Evolutionary conservation across 1,140 invertebrate species (phyloP).

Genomic region (Leptinotarsa texana): DNA sequence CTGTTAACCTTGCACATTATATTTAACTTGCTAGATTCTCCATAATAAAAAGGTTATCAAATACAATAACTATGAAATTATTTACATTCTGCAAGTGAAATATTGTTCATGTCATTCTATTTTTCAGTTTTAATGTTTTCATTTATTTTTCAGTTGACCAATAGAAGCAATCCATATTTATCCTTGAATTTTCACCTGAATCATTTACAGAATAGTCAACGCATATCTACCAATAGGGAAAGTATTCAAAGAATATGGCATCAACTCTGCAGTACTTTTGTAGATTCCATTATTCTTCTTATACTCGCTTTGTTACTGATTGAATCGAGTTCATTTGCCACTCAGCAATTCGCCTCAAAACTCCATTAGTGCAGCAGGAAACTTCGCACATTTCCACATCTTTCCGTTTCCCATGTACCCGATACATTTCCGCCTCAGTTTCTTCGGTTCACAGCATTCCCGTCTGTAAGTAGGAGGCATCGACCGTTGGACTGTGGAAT

Average conservation of each 20-base stretch:
- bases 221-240: not conserved
- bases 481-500: not conserved
- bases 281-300: not conserved
- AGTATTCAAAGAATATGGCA: not conserved
- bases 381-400: not conserved
- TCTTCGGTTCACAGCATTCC: not conserved
- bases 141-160: not conserved
- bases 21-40: no score
- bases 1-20: no score
- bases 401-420: not conserved
- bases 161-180: not conserved
- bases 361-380: not conserved
- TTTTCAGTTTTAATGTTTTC: not conserved
- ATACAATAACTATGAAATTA: no score
- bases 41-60: no score
- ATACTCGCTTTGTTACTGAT: not conserved
- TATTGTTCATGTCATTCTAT: no score
- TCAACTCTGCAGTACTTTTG: not conserved
- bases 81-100: no score
- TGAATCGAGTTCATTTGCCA: slow-evolving; percentile 5
- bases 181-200: not conserved
- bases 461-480: not conserved
- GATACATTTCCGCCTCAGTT: not conserved
- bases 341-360: slow-evolving; percentile 1
- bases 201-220: not conserved